Conservation (phyloP, 2,888 invertebrate species). For the Phrixothrix hirtus region DNA sequence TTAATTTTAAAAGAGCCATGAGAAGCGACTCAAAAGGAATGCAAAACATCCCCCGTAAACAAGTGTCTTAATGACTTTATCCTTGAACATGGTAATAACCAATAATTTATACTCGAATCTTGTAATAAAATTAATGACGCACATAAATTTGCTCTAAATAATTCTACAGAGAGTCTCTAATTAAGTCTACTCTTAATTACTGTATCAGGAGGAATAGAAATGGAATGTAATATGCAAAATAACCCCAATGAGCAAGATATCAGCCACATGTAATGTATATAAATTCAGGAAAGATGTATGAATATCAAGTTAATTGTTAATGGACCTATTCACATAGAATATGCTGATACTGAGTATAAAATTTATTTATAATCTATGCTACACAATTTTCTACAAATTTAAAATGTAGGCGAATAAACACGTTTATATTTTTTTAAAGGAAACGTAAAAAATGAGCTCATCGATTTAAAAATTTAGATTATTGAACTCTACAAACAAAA, state of each 20-base stretch:
- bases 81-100: slow-evolving; percentile 17
- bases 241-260: background rate
- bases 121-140: slow-evolving; percentile 17
- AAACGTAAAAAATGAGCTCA: too few species aligned
- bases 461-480: too few species aligned
- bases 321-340: slow-evolving; percentile 10
- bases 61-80: slow-evolving; percentile 13
- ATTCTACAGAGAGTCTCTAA: slow-evolving; percentile 9
- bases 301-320: slow-evolving; percentile 10
- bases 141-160: slow-evolving; percentile 19
- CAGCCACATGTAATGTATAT: too few species aligned
- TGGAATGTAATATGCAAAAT: background rate
- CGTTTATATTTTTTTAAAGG: too few species aligned
- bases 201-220: background rate
- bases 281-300: too few species aligned
- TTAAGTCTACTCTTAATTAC: slow-evolving; percentile 9
- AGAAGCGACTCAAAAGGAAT: background rate
- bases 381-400: too few species aligned
- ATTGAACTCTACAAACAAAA: too few species aligned
- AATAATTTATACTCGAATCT: slow-evolving; percentile 21
- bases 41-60: slow-evolving; percentile 2
- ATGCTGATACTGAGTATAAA: too few species aligned
- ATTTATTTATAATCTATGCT: too few species aligned
- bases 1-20: background rate
- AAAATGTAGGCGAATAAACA: too few species aligned